Base-by-base conservation (phyloP, 2,113 vertebrate genomes). In the Platichthys flesus region DNA sequence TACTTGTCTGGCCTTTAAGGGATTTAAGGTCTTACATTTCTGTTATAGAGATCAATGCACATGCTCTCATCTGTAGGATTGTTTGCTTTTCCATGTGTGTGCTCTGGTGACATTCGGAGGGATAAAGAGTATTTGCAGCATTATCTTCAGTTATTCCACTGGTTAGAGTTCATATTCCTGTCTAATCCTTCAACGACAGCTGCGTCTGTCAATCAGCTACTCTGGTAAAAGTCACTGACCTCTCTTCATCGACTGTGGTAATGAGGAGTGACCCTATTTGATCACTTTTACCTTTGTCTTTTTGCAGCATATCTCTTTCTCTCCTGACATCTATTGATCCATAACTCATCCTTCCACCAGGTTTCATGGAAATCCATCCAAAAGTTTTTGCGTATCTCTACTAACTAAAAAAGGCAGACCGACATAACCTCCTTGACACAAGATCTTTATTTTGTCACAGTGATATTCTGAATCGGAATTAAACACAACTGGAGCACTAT, bases 131-230 rank as follows among this genome's bases (percentile, higher is more conserved):
- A 54, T 83, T 77, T 75, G 37, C 61, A 0, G 52, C 54, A 71
- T 81, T 72, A 74, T 65, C 68, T 67, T 56, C 31, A n/a, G 51
- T 74, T 79, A 73, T 84, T 81, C 57, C 73, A 59, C 58, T 8
- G 28, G 20, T 49, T 16, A 42, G 40, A 42, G 40, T 42, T 42
- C 49, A 59, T 65, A 55, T 67, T 84, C 26, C 47, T 55, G 9
- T 68, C 62, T 80, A 85, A 82, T 76, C 37, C 71, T 82, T 52
- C 24, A 52, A 23, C 76, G 51, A 59, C 79, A 80, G 68, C 81
- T 83, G 72, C 35, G 23, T 60, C 56, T 31, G 76, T 54, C 80
- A 26, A n/a, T 86, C 85, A 74, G 1, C 26, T 58, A 26, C 40
- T 76, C 20, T 23, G 52, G 4, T 65, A 24, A 24, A 76, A 52